Evolutionary conservation across 2,888 invertebrate species (phyloP).

Genomic region (Agonopterix alstromeriana): DNA sequence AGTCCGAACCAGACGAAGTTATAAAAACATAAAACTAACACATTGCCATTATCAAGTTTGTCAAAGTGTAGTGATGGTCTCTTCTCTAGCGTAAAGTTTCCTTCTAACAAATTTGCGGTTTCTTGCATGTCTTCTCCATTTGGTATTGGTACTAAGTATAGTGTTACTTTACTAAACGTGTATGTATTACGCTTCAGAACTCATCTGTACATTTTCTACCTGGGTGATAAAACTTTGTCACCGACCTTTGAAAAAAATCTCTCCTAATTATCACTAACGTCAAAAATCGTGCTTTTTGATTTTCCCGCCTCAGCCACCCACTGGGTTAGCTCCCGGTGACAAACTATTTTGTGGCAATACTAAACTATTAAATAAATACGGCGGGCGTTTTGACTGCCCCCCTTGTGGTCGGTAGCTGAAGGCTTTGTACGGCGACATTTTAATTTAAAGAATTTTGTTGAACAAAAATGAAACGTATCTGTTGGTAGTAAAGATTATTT

Average conservation of each 20-base stretch:
- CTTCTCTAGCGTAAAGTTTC: too few relatives aligned
- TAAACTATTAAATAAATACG: conserved; percentile 60
- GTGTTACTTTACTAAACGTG: too few relatives aligned
- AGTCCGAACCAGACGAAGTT: too few relatives aligned
- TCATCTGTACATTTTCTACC: too few relatives aligned
- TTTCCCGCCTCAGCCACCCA: conserved; percentile 38
- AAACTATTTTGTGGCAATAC: conserved; percentile 41
- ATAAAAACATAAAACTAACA: too few relatives aligned
- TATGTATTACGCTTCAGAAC: too few relatives aligned
- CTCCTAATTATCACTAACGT: conserved; percentile 10
- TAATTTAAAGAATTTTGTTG: not conserved
- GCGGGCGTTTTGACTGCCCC: conserved; percentile 45
- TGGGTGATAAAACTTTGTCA: not conserved
- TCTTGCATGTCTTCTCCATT: too few relatives aligned
- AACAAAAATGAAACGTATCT: not conserved
- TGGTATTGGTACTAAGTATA: too few relatives aligned
- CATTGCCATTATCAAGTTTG: too few relatives aligned
- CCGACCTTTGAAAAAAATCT: not conserved
- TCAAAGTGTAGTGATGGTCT: too few relatives aligned
- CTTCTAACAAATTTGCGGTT: too few relatives aligned
- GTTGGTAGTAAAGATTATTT: not conserved
- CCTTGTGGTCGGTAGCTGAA: conserved; percentile 47
- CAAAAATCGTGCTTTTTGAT: conserved; percentile 26
- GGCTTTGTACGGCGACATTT: too few relatives aligned
- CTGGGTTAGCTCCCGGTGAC: conserved; percentile 50